Base-by-base conservation (phyloP, 2,888 invertebrate genomes). In the Lacanobia wlatinum region DNA sequence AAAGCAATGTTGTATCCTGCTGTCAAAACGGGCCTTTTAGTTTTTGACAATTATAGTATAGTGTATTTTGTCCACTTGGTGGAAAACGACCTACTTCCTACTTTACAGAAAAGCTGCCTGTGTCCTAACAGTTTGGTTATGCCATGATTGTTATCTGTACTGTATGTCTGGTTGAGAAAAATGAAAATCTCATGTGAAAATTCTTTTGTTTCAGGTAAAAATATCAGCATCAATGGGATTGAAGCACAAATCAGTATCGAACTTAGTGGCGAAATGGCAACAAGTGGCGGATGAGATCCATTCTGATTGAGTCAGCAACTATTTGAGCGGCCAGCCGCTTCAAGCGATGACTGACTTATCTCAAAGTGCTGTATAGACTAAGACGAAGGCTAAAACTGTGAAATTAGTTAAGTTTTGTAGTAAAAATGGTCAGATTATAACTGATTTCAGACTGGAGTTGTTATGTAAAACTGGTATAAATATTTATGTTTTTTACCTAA, bases 241-340 rank as follows among this genome's bases (percentile, higher is more conserved):
- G 89, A 97, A 97, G 88, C 97, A 97, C 89, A 97, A 97, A 87
- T 96, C 97, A 0, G 97, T 97, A 1, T 97, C 97, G 2, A 96
- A 90, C 16, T 90, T 97, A 81, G 97, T 97, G 1, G 97, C 97
- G 18, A 97, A 97, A 84, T 97, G 97, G 97, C 97, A 97, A 85
- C 97, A 97, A 84, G 97, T 97, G 1, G 97, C 97, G 0, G 96
- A 95, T 4, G 95, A 96, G 72, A 95, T 95, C 23, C 83, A 93
- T 78, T 95, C 95, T 0, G 96, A 96, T 69, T 96, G 74, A 87
- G 23, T 1, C 58, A 16, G 23, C 68, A 68, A 66, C 40, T 23
- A 52, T 60, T 38, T 48, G 12, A 46, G 62, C 52, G 43, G n/a
- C 50, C 40, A 76, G 65, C 34, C 56, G 64, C 80, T 79, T 53